Percentiles rank a stretch among this genome's conserved stretches.
phyloP scores from a whole-genome alignment of 2,888 invertebrate species.

The Coelopa pilipes region DNA sequence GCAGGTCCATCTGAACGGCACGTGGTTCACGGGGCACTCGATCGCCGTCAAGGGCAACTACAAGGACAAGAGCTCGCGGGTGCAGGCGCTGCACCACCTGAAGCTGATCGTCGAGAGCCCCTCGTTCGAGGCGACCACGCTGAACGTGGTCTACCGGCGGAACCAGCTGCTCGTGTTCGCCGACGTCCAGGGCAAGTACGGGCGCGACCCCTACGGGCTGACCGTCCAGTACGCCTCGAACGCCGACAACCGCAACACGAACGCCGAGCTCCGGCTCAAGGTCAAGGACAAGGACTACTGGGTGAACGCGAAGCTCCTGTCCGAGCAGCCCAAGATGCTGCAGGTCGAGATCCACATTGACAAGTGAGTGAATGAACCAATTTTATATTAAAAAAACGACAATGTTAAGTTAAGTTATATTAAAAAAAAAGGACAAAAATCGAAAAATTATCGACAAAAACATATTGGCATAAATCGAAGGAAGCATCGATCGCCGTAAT shows the following conservation, averaged over 20 bases:
- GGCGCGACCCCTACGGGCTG: constrained; percentile 75
- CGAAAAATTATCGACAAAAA: too few relatives aligned
- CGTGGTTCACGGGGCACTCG: constrained; percentile 81
- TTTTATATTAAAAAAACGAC: too few relatives aligned
- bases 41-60: constrained; percentile 78
- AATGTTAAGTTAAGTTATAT: too few relatives aligned
- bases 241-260: constrained; percentile 73
- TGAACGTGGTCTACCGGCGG: constrained; percentile 75
- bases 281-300: constrained; percentile 77
- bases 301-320: constrained; percentile 73
- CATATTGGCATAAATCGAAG: too few relatives aligned
- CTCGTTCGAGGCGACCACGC: constrained; percentile 76
- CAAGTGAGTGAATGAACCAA: constrained; percentile 71
- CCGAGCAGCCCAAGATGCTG: constrained; percentile 74
- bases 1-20: constrained; percentile 77
- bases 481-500: too few relatives aligned
- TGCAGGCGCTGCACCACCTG: constrained; percentile 75
- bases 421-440: too few relatives aligned
- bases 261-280: constrained; percentile 72
- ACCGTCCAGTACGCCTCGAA: constrained; percentile 73
- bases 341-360: constrained; percentile 81
- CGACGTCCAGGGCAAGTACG: constrained; percentile 73
- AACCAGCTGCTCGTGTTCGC: constrained; percentile 76
- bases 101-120: constrained; percentile 79
- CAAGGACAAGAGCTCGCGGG: constrained; percentile 77